Evolutionary conservation across 2,888 invertebrate species (phyloP).

Genomic region (Noctua comes): DNA sequence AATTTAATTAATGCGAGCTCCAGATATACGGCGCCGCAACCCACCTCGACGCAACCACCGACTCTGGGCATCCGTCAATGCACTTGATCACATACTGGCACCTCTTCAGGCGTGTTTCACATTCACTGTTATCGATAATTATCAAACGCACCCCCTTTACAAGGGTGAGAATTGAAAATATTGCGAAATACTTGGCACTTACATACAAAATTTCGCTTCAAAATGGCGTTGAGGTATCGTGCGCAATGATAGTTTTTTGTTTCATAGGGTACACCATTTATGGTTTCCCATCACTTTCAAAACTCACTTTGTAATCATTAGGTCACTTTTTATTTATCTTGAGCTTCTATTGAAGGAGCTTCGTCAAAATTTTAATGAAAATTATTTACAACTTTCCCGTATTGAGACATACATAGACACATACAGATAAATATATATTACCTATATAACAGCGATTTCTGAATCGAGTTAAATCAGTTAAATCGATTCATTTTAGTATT

Average conservation of each 20-base stretch:
- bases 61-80: conserved; percentile 74
- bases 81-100: conserved; percentile 71
- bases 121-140: conserved; percentile 75
- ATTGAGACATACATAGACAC: conserved; percentile 74
- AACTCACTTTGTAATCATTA: conserved; percentile 80
- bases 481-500: conserved; percentile 10
- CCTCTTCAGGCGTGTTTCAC: conserved; percentile 70
- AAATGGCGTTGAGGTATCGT: conserved; percentile 91
- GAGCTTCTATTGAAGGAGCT: conserved; percentile 71
- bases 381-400: conserved; percentile 90
- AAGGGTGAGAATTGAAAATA: conserved; percentile 83
- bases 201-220: conserved; percentile 91
- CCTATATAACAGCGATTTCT: conserved; percentile 13
- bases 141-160: conserved; percentile 73
- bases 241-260: conserved; percentile 91
- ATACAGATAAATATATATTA: conserved; percentile 62
- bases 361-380: conserved; percentile 80
- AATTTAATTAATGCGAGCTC: conserved; percentile 87
- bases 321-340: conserved; percentile 79
- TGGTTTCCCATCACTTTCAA: conserved; percentile 81
- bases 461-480: conserved; percentile 38
- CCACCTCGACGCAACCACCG: conserved; percentile 83
- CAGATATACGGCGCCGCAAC: conserved; percentile 82
- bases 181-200: conserved; percentile 91
- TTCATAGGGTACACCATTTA: conserved; percentile 85